phyloP scores from a whole-genome alignment of 2,888 invertebrate species.

The Acrocera orbiculus region DNA sequence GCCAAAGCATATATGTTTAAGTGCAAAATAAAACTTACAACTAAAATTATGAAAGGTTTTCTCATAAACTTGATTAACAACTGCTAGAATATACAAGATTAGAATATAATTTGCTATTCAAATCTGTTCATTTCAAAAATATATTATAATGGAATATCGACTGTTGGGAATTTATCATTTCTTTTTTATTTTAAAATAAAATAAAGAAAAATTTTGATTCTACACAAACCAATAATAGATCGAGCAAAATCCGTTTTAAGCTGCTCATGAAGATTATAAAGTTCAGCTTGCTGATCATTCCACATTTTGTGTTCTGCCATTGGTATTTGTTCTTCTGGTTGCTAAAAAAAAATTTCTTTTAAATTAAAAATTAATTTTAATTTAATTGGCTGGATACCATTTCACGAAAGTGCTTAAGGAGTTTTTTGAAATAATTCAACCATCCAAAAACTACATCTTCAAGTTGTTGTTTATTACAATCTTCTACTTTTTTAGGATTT shows the following conservation, averaged over 20 bases:
- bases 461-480: slow-evolving; percentile 31
- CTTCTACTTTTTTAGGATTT: slow-evolving; percentile 18
- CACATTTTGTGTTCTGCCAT: slow-evolving; percentile 74
- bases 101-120: too few relatives aligned
- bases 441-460: slow-evolving; percentile 36
- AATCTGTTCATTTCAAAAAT: too few relatives aligned
- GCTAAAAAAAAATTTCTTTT: slow-evolving; percentile 20
- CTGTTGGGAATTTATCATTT: too few relatives aligned
- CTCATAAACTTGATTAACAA: too few relatives aligned
- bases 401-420: slow-evolving; percentile 22
- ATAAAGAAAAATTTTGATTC: too few relatives aligned
- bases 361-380: background rate
- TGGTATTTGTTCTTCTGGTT: slow-evolving; percentile 54
- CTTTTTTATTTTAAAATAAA: background rate
- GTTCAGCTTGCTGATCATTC: slow-evolving; percentile 60
- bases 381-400: slow-evolving; percentile 13
- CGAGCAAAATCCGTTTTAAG: slow-evolving; percentile 44
- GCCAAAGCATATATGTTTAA: too few relatives aligned
- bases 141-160: too few relatives aligned
- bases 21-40: too few relatives aligned
- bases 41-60: too few relatives aligned
- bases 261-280: slow-evolving; percentile 66
- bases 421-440: slow-evolving; percentile 33
- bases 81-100: too few relatives aligned
- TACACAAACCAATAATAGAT: too few relatives aligned